phyloP scores from a whole-genome alignment of 2,113 vertebrate genomes.

The Prionailurus viverrinus region DNA sequence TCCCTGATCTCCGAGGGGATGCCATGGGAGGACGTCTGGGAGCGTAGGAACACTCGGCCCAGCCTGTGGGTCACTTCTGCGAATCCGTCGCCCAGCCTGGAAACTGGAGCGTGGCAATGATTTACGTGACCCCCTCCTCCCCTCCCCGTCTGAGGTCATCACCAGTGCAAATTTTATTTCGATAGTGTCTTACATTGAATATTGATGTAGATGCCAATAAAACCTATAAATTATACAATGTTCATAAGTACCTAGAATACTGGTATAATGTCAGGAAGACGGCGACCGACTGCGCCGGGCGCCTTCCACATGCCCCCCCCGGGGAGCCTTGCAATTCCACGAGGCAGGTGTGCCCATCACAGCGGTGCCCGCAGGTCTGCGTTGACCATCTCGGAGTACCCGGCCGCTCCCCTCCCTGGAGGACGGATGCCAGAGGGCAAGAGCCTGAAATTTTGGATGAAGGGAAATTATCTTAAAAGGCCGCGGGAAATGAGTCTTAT shows the following conservation, averaged over 20 bases:
- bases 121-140: not conserved
- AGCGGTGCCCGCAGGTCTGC: accelerated
- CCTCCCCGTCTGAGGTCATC: not conserved
- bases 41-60: no score
- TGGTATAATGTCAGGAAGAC: not conserved
- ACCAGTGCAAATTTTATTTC: not conserved
- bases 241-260: not conserved
- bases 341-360: not conserved
- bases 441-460: no score
- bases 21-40: no score
- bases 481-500: accelerated
- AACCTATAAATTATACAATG: not conserved
- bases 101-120: not conserved
- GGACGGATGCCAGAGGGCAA: accelerated
- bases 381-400: accelerated
- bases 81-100: accelerated
- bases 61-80: no score
- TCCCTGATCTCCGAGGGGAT: no score
- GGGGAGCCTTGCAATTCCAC: accelerated
- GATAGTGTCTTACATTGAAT: not conserved
- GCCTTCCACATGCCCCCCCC: accelerated
- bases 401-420: accelerated
- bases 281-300: not conserved
- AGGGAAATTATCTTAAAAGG: not conserved
- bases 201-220: not conserved